These are phyloP conservation scores for Petromus typicus DNA, from an alignment of 2,113 vertebrate species.

Conservation along the genomic window DNA sequence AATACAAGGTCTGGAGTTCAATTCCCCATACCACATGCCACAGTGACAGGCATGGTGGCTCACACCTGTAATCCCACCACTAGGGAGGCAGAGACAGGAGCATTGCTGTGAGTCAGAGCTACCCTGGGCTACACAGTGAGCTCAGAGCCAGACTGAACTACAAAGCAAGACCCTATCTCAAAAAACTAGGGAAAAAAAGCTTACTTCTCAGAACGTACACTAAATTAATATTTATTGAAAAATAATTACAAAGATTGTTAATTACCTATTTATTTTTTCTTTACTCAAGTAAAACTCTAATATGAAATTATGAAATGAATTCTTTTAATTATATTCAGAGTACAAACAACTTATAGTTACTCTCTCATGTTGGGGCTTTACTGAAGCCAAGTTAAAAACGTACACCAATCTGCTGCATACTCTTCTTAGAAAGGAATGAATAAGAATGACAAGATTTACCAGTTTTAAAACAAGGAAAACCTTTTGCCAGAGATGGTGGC, in stretches of 20 bases:
- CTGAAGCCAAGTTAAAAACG: neutral
- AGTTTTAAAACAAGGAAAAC: neutral
- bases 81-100: no score
- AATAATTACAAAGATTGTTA: conserved; percentile 7
- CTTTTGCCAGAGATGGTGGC: neutral
- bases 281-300: neutral
- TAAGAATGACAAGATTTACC: neutral
- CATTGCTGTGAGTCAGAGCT: no score
- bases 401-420: neutral
- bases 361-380: neutral
- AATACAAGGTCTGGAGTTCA: no score
- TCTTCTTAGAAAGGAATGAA: neutral
- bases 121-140: no score
- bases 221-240: neutral
- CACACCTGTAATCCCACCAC: no score
- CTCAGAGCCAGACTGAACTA: no score
- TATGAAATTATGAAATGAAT: conserved; percentile 8
- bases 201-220: no score
- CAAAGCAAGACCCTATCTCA: no score
- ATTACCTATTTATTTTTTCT: conserved; percentile 3
- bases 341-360: neutral
- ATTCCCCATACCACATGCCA: no score
- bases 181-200: no score
- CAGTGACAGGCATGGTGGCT: no score
- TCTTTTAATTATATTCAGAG: neutral